Percentiles rank a stretch among this genome's conserved stretches.
Conservation (phyloP, 2,888 invertebrate genomes). For the Lithophane socia region DNA sequence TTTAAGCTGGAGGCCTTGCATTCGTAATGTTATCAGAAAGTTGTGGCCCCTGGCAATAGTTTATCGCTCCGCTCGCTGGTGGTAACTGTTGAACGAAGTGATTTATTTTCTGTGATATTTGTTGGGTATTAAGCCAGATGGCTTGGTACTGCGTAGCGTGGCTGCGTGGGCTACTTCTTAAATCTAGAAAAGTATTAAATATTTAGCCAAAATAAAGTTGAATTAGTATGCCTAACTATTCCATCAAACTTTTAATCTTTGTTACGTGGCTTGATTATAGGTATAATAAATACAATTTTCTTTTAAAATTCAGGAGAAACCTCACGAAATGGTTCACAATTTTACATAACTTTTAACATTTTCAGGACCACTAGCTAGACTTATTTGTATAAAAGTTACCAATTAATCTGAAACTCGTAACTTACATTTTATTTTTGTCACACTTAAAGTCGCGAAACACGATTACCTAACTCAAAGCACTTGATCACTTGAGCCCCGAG, state of each 20-base stretch:
- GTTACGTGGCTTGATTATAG: not conserved
- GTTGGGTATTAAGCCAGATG: not conserved
- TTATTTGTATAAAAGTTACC: not conserved
- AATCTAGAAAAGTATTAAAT: not conserved
- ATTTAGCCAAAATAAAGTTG: not conserved
- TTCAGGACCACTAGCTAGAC: not conserved
- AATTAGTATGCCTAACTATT: not conserved
- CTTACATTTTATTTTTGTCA: not conserved
- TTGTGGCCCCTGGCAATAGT: constrained; percentile 24
- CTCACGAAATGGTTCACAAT: not conserved
- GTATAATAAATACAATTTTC: not conserved
- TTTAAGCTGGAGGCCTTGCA: constrained; percentile 54
- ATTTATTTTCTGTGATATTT: not conserved
- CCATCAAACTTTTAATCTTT: constrained; percentile 1
- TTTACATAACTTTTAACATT: too few relatives aligned
- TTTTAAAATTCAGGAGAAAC: too few relatives aligned
- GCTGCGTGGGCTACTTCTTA: too few relatives aligned
- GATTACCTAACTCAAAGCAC: constrained; percentile 40
- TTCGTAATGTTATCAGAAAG: constrained; percentile 38
- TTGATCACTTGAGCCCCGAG: constrained; percentile 50
- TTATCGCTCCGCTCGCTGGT: not conserved
- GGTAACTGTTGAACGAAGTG: not conserved
- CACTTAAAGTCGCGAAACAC: constrained; percentile 35
- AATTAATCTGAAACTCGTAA: constrained; percentile 2
- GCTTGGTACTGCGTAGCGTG: not conserved